Conservation (phyloP, 2,888 invertebrate genomes). For the Pammene aurita region DNA sequence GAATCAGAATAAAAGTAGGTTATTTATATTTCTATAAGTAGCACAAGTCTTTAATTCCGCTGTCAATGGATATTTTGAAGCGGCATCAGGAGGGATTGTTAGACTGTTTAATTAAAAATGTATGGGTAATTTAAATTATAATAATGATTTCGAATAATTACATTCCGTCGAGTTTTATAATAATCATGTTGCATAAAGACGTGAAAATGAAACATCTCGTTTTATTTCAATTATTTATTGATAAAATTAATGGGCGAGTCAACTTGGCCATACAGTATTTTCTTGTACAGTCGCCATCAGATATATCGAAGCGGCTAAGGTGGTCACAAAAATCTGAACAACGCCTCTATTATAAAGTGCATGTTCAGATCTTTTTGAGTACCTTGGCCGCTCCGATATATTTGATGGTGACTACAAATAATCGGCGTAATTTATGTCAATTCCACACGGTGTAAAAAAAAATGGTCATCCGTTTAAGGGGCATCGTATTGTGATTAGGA, state of each 20-base stretch:
- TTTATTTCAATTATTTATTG: conserved; percentile 41
- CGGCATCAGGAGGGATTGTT: neutral
- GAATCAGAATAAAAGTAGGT: neutral
- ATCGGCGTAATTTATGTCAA: neutral
- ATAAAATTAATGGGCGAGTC: conserved; percentile 18
- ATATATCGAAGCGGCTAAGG: no score
- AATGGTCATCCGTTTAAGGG: no score
- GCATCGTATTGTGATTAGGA: no score
- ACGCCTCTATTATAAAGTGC: no score
- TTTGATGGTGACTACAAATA: no score
- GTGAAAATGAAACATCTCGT: conserved; percentile 26
- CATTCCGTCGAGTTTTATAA: conserved; percentile 3
- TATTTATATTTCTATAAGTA: neutral
- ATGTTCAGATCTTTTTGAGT: no score
- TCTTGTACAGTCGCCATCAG: no score
- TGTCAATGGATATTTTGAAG: neutral
- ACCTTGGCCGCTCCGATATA: no score
- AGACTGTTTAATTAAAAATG: conserved; percentile 1
- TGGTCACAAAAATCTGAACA: no score
- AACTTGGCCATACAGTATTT: conserved; percentile 26
- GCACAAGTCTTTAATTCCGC: neutral
- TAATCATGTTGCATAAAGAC: conserved; percentile 19
- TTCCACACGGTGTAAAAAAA: no score
- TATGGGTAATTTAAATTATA: neutral
- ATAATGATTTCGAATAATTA: conserved; percentile 5